Evolutionary conservation across 2,113 vertebrate species (phyloP), one percentile per base, ranked within the genome.

Genomic region (Ardeotis arabs): DNA sequence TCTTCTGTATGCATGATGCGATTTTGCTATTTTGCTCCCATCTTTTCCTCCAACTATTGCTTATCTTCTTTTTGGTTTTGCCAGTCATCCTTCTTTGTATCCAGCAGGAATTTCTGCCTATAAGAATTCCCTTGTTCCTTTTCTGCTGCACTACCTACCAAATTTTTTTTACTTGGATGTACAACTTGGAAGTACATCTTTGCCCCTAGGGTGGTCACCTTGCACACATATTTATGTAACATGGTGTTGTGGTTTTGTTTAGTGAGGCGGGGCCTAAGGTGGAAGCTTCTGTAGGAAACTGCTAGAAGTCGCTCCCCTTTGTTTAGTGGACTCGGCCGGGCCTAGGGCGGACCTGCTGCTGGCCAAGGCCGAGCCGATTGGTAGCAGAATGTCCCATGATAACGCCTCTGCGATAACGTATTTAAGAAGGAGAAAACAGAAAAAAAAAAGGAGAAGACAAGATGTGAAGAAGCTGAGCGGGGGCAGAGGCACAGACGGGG

Each of bases 1-100:
- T 74, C 10, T 49, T 49, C 8, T 4, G 0, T 39, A 58, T 27
- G 5, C 3, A 35, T 35, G 18, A n/a, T 7, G 2, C 5, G 1
- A n/a, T 17, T 67, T 53, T 41, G 2, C 6, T 68, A 6, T 41
- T 79, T 74, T 41, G 9, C 24, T 62, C 12, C 13, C 15, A 12
- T 17, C 13, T 52, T 67, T 22, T 56, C 13, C 18, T 92, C 27
- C 25, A 9, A 24, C 8, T 58, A 35, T 16, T 62, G 6, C 23
- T 85, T 73, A 31, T 7, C 14, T 77, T 76, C 9, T 37, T 52
- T 63, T 67, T 28, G 3, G 5, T 68, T 89, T 72, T 74, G 4
- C 25, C 10, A 44, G 58, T 76, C 58, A 35, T 23, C 7, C 6
- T 76, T 49, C 29, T 53, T 67, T 29, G 15, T 5, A 35, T 52